A percentile compares a stretch with the other conserved stretches of the same genome.
phyloP scores from a whole-genome alignment of 1,140 invertebrate genomes.

The Branchinecta lindahli region DNA sequence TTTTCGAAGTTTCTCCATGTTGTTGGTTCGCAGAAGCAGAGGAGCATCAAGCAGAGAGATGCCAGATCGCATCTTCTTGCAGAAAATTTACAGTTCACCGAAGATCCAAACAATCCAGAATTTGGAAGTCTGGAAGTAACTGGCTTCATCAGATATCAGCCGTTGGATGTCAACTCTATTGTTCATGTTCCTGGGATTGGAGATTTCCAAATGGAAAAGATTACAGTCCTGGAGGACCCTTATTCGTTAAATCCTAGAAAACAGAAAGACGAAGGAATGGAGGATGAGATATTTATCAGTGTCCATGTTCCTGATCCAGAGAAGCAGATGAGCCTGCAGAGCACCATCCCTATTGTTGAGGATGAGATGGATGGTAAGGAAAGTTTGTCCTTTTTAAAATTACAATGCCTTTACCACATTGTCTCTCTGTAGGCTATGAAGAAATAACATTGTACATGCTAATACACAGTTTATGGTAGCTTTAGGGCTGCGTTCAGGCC shows the following conservation, averaged over 20 bases:
- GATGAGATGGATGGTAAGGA: background rate
- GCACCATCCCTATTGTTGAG: conserved; percentile 4
- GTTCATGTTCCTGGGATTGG: conserved; percentile 80
- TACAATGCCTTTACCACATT: no score
- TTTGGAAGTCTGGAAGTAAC: conserved; percentile 61
- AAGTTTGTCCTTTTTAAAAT: conserved; percentile 17
- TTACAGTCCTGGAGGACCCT: conserved; percentile 51
- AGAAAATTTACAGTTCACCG: conserved; percentile 54
- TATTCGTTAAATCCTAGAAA: conserved; percentile 41
- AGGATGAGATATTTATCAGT: conserved; percentile 29
- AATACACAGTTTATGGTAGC: no score
- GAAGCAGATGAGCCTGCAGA: conserved; percentile 36
- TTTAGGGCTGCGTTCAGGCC: no score
- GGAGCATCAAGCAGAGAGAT: conserved; percentile 51
- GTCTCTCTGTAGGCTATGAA: no score
- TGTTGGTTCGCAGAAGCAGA: conserved; percentile 65
- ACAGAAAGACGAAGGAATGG: conserved; percentile 29
- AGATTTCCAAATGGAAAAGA: conserved; percentile 82
- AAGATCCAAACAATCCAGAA: conserved; percentile 33
- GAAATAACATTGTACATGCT: no score
- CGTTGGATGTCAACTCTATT: conserved; percentile 68
- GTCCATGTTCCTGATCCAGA: conserved; percentile 46
- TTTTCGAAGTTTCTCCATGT: conserved; percentile 58
- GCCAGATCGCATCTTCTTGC: conserved; percentile 61
- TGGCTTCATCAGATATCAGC: conserved; percentile 64